Evolutionary conservation across 2,113 vertebrate species (phyloP).

Genomic region (Pantherophis guttatus): DNA sequence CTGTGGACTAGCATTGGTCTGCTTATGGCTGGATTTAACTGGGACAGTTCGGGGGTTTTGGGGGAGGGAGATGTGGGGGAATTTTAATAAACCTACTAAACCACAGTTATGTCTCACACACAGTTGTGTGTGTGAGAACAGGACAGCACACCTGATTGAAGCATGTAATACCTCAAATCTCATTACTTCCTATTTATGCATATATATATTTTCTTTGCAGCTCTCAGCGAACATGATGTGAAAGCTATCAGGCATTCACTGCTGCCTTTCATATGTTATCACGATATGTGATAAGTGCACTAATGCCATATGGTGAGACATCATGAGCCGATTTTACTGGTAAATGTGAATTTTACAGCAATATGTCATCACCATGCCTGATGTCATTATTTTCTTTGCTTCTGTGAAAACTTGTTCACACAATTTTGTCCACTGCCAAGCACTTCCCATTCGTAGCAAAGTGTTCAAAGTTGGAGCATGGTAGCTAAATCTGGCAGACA

Average conservation of each 20-base stretch:
- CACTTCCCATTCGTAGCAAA: background rate
- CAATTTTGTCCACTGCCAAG: background rate
- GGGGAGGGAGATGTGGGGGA: background rate
- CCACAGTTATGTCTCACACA: background rate
- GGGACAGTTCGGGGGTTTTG: background rate
- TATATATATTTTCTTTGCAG: background rate
- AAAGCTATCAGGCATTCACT: background rate
- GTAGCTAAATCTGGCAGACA: background rate
- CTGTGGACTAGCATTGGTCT: background rate
- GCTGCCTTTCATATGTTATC: background rate
- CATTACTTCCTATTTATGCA: background rate
- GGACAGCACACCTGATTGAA: background rate
- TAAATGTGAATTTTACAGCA: background rate
- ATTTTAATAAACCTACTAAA: background rate
- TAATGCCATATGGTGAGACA: background rate
- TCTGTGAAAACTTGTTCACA: background rate
- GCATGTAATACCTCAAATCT: background rate
- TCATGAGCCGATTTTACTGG: background rate
- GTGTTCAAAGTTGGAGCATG: background rate
- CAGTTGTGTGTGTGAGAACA: background rate
- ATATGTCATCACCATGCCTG: background rate
- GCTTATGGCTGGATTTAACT: background rate
- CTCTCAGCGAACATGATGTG: background rate
- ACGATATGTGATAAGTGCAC: background rate
- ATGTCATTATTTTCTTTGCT: background rate